Evolutionary conservation across 2,797 vertebrate species (phyloP).

Genomic region (Siniperca undulata): DNA sequence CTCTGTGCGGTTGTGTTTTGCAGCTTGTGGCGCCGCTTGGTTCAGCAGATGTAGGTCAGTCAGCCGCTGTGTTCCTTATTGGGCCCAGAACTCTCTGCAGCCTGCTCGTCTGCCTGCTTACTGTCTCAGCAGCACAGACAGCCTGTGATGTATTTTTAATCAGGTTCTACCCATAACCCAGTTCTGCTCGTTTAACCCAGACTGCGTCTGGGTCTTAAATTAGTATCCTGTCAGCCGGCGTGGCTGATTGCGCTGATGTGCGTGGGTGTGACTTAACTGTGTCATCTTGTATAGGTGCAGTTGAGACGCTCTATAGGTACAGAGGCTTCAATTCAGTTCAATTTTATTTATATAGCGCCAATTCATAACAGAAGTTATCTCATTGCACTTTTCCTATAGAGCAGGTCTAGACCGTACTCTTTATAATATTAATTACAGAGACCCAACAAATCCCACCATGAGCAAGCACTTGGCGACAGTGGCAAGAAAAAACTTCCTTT

Average conservation of each 20-base stretch:
- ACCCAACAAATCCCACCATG: no score
- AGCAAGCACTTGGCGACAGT: no score
- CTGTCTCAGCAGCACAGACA: constrained; percentile 66
- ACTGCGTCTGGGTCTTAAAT: constrained; percentile 64
- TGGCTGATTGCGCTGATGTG: constrained; percentile 51
- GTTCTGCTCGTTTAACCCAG: constrained; percentile 60
- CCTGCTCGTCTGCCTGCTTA: constrained; percentile 46
- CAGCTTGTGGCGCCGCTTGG: constrained; percentile 27
- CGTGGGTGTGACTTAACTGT: constrained; percentile 44
- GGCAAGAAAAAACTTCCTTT: no score
- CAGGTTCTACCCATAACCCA: constrained; percentile 68
- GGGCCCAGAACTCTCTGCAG: constrained; percentile 52
- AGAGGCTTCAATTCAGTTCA: not conserved
- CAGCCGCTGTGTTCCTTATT: constrained; percentile 50
- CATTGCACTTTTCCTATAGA: no score
- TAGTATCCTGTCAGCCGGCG: constrained; percentile 37
- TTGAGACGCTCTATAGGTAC: constrained; percentile 37
- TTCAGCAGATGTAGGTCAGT: constrained; percentile 76
- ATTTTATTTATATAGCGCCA: no score
- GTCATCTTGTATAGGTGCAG: constrained; percentile 44
- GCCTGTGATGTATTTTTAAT: constrained; percentile 82
- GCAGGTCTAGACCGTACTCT: no score
- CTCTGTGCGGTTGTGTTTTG: constrained; percentile 35
- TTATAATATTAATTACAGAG: no score
- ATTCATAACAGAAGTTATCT: no score